Percentiles rank a stretch among this genome's conserved stretches.
Conservation (phyloP, 1,140 invertebrate species). For the Monomorium pharaonis region DNA sequence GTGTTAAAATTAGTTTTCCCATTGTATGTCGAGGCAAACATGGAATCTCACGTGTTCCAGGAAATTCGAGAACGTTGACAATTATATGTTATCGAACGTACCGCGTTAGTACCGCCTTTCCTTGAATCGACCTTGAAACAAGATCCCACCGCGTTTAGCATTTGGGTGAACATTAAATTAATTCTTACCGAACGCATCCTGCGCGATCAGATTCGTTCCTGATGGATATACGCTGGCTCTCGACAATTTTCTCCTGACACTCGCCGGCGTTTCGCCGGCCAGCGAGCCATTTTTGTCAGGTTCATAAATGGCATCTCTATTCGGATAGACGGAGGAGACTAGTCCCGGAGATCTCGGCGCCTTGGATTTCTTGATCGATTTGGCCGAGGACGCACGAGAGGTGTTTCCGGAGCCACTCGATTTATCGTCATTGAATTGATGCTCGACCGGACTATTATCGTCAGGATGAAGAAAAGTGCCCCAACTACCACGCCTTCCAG, state of each 20-base stretch:
- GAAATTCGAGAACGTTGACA: not conserved
- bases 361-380: slow-evolving; percentile 17
- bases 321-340: slow-evolving; percentile 26
- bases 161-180: not conserved
- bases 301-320: slow-evolving; percentile 67
- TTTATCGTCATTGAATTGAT: slow-evolving; percentile 67
- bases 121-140: not conserved
- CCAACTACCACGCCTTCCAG: slow-evolving; percentile 54
- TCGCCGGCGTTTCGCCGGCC: slow-evolving; percentile 64
- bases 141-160: no score
- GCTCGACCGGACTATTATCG: slow-evolving; percentile 64
- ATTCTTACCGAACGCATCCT: slow-evolving; percentile 80
- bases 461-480: not conserved
- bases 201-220: slow-evolving; percentile 67
- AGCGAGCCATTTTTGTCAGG: slow-evolving; percentile 72
- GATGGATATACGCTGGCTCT: slow-evolving; percentile 75
- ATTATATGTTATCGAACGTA: not conserved
- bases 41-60: not conserved
- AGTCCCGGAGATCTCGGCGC: not conserved
- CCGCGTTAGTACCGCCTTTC: not conserved
- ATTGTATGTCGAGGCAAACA: not conserved
- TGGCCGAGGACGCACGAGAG: slow-evolving; percentile 61
- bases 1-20: slow-evolving; percentile 2
- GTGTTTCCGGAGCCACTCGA: slow-evolving; percentile 68
- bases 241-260: slow-evolving; percentile 64